These are phyloP conservation scores for Chrysotoxum bicinctum DNA, from an alignment of 2,888 invertebrate genomes.

Conservation along the genomic window DNA sequence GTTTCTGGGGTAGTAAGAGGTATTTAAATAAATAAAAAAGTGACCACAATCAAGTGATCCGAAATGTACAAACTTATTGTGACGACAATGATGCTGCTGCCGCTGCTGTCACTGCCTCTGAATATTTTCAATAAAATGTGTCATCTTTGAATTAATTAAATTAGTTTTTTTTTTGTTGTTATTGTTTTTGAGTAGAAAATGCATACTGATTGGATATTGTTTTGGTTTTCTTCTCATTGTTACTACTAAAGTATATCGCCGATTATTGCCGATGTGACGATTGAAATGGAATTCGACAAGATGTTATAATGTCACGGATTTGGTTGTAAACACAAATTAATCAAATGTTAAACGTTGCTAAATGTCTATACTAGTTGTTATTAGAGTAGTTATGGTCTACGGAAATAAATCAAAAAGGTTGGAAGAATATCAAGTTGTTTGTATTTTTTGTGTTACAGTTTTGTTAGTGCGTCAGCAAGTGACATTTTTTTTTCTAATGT, in stretches of 20 bases:
- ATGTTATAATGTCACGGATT: conserved; percentile 45
- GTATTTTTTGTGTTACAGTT: neutral
- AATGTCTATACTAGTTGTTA: neutral
- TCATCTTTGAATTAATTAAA: conserved; percentile 35
- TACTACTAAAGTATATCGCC: neutral
- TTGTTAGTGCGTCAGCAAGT: neutral
- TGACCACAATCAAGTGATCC: neutral
- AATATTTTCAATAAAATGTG: conserved; percentile 19
- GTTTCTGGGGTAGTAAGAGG: neutral
- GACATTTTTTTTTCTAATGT: neutral
- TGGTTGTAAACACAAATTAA: neutral
- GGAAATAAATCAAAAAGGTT: conserved; percentile 23
- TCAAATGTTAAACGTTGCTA: conserved; percentile 24
- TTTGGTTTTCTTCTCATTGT: conserved; percentile 12
- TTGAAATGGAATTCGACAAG: conserved; percentile 31
- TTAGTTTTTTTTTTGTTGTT: neutral
- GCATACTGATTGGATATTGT: neutral
- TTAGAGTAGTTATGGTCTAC: neutral
- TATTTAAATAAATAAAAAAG: neutral
- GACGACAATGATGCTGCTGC: conserved; percentile 8
- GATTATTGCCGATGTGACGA: conserved; percentile 44
- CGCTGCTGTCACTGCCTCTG: conserved; percentile 9
- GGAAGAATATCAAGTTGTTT: neutral
- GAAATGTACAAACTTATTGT: neutral
- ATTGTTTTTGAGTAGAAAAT: neutral